A percentile compares a stretch with the other conserved stretches of the same genome.
Evolutionary conservation across 1,140 invertebrate genomes (phyloP).

Genomic region (Trigoniulus corallinus): DNA sequence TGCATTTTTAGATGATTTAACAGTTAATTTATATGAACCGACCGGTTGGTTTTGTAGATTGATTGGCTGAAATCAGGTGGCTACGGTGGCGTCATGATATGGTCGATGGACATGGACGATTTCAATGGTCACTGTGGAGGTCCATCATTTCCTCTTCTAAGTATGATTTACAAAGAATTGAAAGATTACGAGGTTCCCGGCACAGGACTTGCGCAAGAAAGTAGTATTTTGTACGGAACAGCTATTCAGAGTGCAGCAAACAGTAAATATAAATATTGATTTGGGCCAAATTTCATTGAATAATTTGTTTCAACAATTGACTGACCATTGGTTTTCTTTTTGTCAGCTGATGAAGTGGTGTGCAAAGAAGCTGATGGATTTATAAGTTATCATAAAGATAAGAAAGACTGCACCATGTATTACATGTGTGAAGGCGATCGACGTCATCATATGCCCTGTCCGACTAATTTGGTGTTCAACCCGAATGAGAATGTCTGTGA

Average conservation of each 20-base stretch:
- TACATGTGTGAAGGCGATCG: constrained; percentile 86
- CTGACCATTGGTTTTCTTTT: too few relatives aligned
- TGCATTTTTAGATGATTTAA: neutral
- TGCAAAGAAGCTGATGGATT: constrained; percentile 87
- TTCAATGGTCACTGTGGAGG: constrained; percentile 76
- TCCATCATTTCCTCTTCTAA: constrained; percentile 76
- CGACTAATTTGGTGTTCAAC: constrained; percentile 84
- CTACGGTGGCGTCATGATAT: constrained; percentile 93
- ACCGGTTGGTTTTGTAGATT: constrained; percentile 40
- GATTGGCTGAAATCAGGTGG: constrained; percentile 84
- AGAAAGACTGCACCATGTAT: constrained; percentile 79
- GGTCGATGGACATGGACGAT: constrained; percentile 93
- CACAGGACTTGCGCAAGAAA: neutral
- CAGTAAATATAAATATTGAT: too few relatives aligned
- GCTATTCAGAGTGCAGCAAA: neutral
- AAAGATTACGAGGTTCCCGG: constrained; percentile 52
- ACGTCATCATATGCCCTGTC: constrained; percentile 95
- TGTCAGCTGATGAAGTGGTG: constrained; percentile 59
- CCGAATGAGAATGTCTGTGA: constrained; percentile 85
- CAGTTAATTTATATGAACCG: neutral
- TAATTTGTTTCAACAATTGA: too few relatives aligned
- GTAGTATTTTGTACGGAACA: neutral
- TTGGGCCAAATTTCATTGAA: too few relatives aligned
- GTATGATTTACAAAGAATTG: constrained; percentile 68
- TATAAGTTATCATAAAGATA: constrained; percentile 80